Base-by-base conservation (phyloP, 92 coral and sea anemone genomes). In the Heliopora coerulea region DNA sequence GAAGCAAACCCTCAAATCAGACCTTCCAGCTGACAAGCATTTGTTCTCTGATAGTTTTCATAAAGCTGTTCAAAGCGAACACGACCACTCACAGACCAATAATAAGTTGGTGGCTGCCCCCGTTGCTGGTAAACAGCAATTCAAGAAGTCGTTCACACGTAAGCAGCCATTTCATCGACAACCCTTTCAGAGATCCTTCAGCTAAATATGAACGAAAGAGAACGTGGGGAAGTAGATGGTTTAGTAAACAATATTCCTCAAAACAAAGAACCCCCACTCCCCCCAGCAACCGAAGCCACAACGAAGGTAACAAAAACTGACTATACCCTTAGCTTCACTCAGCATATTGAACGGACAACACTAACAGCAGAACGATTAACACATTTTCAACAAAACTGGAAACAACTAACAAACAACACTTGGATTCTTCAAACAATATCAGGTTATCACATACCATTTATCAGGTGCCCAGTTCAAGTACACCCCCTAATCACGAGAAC, bases 1-100 rank as follows among this genome's bases (percentile, higher is more conserved):
- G n/a, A 79, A 84, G 39, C 81, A 59, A 59, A 84, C 78, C 18
- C 81, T 79, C 34, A 42, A 56, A 56, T 83, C 77, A 33, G 61
- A 28, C 17, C 35, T 35, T 33, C 29, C 49, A 33, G 37, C 80
- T 0, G 85, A 75, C 25, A 82, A 66, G 54, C 77, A 74, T 56
- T 40, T 82, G 15, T 74, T 82, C 68, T 77, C 81, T 0, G 81
- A 64, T 23, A 57, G 65, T 27, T 81, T 81, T 37, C 72, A 58
- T 30, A 78, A 76, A 48, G 73, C 58, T 40, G 72, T 83, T 19
- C 40, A 60, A 40, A 68, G 83, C 40, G 75, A 83, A 49, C 82
- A 76, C 69, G 82, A 83, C 34, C 59, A 44, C 24, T 67, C 59
- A 4, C 24, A 67, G 74, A 67, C 58, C 13, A 67, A 67, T 29